Base-by-base conservation (phyloP, 1,140 invertebrate species). In the Nixonia krombeini region DNA sequence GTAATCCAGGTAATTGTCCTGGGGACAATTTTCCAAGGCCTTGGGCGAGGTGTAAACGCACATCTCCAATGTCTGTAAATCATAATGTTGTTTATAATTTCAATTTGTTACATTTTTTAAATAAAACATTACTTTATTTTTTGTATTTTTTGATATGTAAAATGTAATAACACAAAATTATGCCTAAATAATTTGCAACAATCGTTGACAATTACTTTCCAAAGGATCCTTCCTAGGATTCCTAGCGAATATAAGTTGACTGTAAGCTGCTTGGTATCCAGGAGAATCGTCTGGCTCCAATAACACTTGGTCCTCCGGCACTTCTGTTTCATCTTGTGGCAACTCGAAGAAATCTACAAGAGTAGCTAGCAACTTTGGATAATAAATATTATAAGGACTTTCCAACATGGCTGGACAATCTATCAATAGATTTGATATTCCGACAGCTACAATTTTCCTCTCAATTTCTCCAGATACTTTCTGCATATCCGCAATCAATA, bases 201-300 rank as follows among this genome's bases (percentile, higher is more conserved):
- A 10, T 13, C 12, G n/a, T 16, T 8, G 33, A n/a, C n/a, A 78
- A 75, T 55, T 81, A 89, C 86, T 87, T 84, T 84, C 86, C 46
- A 88, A 88, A 12, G 92, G 92, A 86, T 98, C 95, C 56, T 88
- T 85, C 63, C 89, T 87, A 18, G 87, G 85, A 79, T 90, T 91
- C 38, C 89, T 91, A 0, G 95, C 96, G 87, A 93, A 97, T 8
- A 91, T 87, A 0, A 99, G 86, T 79, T 96, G 93, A 8, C 93
- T 92, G 80, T 95, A 98, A 33, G 93, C 90, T 12, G 93, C 92
- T 85, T 97, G 95, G 83, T 96, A 98, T 13, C 94, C 93, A 50
- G 91, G 87, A 42, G 90, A 87, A 78, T 97, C 94, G 37, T 96
- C 94, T 25, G 94, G 89, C 74, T 96, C 95, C 28, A 93, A 88